phyloP scores from a whole-genome alignment of 2,888 invertebrate genomes.

The Pandemis corylana region DNA sequence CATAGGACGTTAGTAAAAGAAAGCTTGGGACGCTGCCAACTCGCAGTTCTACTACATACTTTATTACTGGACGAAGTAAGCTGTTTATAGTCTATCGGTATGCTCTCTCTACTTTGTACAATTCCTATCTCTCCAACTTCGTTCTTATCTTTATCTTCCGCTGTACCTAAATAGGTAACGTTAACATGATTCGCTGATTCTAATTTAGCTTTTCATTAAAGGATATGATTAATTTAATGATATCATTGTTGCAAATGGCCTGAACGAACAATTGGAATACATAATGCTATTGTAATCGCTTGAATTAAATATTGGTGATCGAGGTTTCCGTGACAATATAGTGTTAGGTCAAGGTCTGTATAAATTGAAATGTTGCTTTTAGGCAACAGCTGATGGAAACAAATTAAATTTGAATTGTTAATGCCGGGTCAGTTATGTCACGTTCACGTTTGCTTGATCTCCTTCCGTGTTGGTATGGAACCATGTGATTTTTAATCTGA shows the following conservation, averaged over 20 bases:
- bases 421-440: constrained; percentile 28
- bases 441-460: neutral
- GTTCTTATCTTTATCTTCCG: constrained; percentile 13
- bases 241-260: constrained; percentile 10
- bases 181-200: neutral
- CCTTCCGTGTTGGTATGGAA: constrained; percentile 17
- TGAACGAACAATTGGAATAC: constrained; percentile 27
- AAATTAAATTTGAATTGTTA: constrained; percentile 30
- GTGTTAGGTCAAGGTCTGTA: constrained; percentile 33
- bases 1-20: constrained; percentile 63
- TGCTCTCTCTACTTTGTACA: constrained; percentile 41
- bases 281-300: constrained; percentile 27
- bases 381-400: constrained; percentile 27
- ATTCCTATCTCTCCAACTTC: constrained; percentile 38
- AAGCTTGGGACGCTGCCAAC: constrained; percentile 64
- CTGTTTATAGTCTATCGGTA: constrained; percentile 46
- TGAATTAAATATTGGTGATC: constrained; percentile 16
- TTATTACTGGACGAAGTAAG: constrained; percentile 38
- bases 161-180: neutral
- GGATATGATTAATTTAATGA: neutral
- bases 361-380: constrained; percentile 34
- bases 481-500: constrained; percentile 11
- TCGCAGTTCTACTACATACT: constrained; percentile 48
- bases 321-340: constrained; percentile 26
- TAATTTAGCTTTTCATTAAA: neutral